Percentiles rank a stretch among this genome's conserved stretches.
These are phyloP conservation scores for Drosophila subsilvestris DNA, from an alignment of 2,888 invertebrate species.

Conservation along the genomic window DNA sequence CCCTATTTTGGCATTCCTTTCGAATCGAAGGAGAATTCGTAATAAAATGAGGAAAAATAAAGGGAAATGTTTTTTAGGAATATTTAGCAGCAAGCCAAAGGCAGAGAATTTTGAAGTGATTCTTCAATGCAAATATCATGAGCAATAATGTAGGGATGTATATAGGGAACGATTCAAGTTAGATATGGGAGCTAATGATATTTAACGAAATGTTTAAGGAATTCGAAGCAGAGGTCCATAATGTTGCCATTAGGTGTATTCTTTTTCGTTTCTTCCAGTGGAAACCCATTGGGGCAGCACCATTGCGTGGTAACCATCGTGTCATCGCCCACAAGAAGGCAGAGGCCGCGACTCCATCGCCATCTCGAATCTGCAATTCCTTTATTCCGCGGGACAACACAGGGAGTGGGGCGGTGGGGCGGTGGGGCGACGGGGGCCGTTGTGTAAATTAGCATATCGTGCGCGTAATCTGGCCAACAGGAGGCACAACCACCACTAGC, in stretches of 20 bases:
- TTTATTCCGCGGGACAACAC: constrained; percentile 13
- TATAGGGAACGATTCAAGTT: too few relatives aligned
- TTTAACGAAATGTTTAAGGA: too few relatives aligned
- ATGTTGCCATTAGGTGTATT: too few relatives aligned
- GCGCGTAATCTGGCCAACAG: constrained; percentile 78
- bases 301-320: constrained; percentile 48
- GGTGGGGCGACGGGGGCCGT: constrained; percentile 47
- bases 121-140: too few relatives aligned
- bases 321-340: constrained; percentile 53
- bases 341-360: constrained; percentile 28
- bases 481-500: constrained; percentile 56
- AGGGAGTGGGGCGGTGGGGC: background rate
- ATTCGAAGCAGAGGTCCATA: too few relatives aligned
- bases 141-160: too few relatives aligned
- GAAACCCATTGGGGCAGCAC: background rate
- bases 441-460: constrained; percentile 80
- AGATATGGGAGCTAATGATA: fast-evolving
- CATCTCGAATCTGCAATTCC: constrained; percentile 44
- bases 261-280: constrained; percentile 3
- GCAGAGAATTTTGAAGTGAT: too few relatives aligned
- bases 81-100: too few relatives aligned
- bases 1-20: too few relatives aligned
- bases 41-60: too few relatives aligned
- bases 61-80: too few relatives aligned
- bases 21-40: too few relatives aligned